phyloP scores from a whole-genome alignment of 2,888 invertebrate genomes.

The Mesodorylaimus sp. region DNA sequence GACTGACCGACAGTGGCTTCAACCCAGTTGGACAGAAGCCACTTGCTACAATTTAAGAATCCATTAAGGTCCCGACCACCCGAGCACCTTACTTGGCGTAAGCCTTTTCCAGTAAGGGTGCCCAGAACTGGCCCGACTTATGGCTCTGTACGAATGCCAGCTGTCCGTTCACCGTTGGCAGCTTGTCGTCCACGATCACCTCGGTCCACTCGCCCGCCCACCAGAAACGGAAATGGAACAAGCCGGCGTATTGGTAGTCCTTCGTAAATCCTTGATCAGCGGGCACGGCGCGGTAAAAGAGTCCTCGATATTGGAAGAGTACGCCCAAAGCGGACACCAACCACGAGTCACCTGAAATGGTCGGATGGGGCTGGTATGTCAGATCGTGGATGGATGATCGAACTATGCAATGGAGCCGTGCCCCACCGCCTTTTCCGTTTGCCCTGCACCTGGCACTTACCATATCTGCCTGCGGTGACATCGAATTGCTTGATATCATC shows the following conservation, averaged over 20 bases:
- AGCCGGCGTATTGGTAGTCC: constrained; percentile 31
- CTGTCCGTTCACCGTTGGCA: constrained; percentile 67
- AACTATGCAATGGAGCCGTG: too few relatives aligned
- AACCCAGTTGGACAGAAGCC: too few relatives aligned
- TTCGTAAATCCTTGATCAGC: constrained; percentile 62
- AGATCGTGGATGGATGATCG: too few relatives aligned
- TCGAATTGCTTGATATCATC: constrained; percentile 62
- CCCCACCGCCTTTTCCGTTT: too few relatives aligned
- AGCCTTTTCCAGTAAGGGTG: constrained; percentile 70
- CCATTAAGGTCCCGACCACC: too few relatives aligned
- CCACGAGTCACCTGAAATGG: constrained; percentile 58
- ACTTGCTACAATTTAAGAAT: too few relatives aligned
- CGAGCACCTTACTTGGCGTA: constrained; percentile 66
- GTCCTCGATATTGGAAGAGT: constrained; percentile 59
- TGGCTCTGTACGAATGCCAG: constrained; percentile 66
- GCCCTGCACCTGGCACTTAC: constrained; percentile 39
- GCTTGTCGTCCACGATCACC: constrained; percentile 58
- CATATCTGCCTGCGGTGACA: constrained; percentile 67
- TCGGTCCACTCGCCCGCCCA: constrained; percentile 12
- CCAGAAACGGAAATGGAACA: constrained; percentile 50
- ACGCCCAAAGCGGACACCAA: constrained; percentile 69
- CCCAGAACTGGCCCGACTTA: constrained; percentile 65
- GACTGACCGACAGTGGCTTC: too few relatives aligned
- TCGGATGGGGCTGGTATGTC: neutral
- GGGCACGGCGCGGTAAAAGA: constrained; percentile 74